Evolutionary conservation across 2,113 vertebrate species (phyloP).

Genomic region (Apus apus): DNA sequence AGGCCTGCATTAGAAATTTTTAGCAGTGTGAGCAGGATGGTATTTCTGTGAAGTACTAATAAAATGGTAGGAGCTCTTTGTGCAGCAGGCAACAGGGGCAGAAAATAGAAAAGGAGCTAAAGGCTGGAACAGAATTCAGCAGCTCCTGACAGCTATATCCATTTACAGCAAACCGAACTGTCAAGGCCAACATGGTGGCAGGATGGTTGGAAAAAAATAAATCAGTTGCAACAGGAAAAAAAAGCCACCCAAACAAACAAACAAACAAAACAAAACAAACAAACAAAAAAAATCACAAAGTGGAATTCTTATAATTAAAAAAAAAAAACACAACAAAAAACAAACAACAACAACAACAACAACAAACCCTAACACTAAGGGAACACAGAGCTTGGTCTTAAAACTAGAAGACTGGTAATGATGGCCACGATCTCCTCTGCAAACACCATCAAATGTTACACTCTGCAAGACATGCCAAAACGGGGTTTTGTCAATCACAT

Average conservation of each 20-base stretch:
- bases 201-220: neutral
- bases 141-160: neutral
- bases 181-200: neutral
- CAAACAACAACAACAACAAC: too few species aligned
- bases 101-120: neutral
- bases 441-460: neutral
- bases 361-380: too few species aligned
- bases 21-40: neutral
- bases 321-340: neutral
- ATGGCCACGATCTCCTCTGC: neutral
- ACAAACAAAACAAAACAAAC: too few species aligned
- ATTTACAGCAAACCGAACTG: neutral
- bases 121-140: neutral
- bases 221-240: too few species aligned
- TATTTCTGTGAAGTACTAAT: neutral
- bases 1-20: neutral
- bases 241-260: neutral
- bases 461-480: neutral
- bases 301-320: neutral
- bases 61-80: neutral
- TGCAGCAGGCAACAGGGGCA: neutral
- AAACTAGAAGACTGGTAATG: neutral
- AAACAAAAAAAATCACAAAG: neutral
- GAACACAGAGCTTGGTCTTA: neutral
- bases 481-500: neutral